Conservation (phyloP, 2,888 invertebrate species). For the Drepanosiphum platanoidis region DNA sequence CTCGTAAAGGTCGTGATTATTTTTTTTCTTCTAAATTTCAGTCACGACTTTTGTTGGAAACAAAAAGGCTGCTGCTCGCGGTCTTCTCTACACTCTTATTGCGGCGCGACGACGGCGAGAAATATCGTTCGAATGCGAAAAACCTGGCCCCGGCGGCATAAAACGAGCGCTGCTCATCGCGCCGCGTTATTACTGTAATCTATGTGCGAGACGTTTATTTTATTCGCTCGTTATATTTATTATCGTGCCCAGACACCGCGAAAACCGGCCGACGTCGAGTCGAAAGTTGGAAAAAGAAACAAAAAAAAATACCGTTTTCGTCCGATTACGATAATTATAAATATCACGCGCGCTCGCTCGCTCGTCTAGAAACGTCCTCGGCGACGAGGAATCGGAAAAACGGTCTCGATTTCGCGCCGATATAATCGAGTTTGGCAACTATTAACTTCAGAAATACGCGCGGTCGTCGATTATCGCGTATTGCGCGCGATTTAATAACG, state of each 20-base stretch:
- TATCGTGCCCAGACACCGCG: not conserved
- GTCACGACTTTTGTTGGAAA: constrained; percentile 29
- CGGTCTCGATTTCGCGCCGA: no score
- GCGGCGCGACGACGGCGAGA: not conserved
- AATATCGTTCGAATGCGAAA: constrained; percentile 5
- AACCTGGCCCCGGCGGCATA: not conserved
- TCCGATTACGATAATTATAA: no score
- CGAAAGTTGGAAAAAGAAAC: no score
- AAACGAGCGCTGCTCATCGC: no score
- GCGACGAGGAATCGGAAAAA: no score
- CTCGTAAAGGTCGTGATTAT: not conserved
- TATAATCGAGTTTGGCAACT: no score
- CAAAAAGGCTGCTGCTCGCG: not conserved
- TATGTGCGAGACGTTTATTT: not conserved
- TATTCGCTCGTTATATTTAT: constrained; percentile 20
- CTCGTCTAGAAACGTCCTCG: no score
- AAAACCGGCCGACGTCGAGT: not conserved
- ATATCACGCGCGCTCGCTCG: not conserved
- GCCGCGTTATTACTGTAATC: constrained; percentile 24
- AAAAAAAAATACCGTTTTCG: no score
- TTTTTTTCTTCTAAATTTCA: constrained; percentile 46
- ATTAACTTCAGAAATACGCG: no score
- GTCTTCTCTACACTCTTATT: not conserved
- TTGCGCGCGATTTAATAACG: no score
- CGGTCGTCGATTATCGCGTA: no score